Evolutionary conservation across 2,113 vertebrate genomes (phyloP).

Genomic region (Chlamydotis undulata): DNA sequence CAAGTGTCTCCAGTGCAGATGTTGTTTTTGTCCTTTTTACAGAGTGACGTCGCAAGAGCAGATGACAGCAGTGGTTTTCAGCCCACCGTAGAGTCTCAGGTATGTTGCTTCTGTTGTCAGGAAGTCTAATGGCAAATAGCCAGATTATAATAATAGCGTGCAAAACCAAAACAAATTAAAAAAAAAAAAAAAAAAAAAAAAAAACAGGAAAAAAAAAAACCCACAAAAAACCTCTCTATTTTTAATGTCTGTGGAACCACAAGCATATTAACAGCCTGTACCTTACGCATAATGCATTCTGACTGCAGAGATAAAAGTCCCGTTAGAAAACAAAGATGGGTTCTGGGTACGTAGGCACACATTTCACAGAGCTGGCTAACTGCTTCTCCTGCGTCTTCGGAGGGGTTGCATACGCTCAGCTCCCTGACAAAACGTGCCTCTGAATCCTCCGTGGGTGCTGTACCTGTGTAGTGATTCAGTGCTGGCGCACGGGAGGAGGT

Average conservation of each 20-base stretch:
- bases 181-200: neutral
- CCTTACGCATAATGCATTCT: neutral
- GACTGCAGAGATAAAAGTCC: neutral
- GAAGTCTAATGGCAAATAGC: neutral
- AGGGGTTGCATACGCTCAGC: neutral
- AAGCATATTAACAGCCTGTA: neutral
- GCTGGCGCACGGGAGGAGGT: neutral
- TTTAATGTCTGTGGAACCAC: neutral
- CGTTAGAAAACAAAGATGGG: neutral
- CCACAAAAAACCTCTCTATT: neutral
- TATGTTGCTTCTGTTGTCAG: neutral
- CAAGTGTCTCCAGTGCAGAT: neutral
- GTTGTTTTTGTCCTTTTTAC: neutral
- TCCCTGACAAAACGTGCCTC: neutral
- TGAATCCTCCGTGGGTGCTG: neutral
- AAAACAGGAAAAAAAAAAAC: neutral
- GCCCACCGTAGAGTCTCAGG: constrained; percentile 62
- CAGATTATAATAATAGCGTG: neutral
- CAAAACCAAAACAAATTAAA: neutral
- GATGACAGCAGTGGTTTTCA: constrained; percentile 23
- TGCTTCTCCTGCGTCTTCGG: neutral
- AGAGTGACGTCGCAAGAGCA: constrained; percentile 23
- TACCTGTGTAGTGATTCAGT: neutral
- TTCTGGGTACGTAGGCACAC: neutral
- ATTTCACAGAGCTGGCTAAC: neutral